These are phyloP conservation scores for Nasua narica DNA, from an alignment of 2,797 vertebrate genomes.

Conservation along the genomic window DNA sequence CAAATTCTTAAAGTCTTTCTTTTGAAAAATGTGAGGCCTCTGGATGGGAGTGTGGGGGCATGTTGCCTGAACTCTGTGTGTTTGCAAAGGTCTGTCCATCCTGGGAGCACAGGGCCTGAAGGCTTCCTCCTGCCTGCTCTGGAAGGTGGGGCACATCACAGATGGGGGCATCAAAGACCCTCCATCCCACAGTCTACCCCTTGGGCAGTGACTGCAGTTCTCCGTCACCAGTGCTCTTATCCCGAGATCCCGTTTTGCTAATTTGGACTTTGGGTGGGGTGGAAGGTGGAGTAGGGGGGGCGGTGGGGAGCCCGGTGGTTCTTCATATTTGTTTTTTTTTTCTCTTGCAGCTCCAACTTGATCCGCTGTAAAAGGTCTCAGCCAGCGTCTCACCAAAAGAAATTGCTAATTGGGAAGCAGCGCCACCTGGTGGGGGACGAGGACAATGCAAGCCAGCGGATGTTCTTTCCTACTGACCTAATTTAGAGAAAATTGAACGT, in stretches of 20 bases:
- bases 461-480: neutral
- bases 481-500: neutral
- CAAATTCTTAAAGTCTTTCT: neutral
- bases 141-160: neutral
- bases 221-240: neutral
- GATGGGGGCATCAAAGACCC: neutral
- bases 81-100: accelerated
- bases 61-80: neutral
- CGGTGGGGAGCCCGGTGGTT: too few species aligned
- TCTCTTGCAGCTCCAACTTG: neutral
- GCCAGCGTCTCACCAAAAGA: neutral
- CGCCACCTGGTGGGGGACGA: conserved; percentile 5
- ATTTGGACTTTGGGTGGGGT: neutral
- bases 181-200: neutral
- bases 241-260: neutral
- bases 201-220: neutral
- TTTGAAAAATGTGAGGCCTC: neutral
- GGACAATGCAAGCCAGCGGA: neutral
- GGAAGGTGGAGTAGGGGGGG: neutral
- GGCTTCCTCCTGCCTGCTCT: neutral
- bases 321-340: neutral
- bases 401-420: neutral
- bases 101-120: neutral
- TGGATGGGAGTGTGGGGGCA: neutral
- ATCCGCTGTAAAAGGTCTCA: accelerated